phyloP scores from a whole-genome alignment of 2,113 vertebrate genomes.

The Thryonomys swinderianus region DNA sequence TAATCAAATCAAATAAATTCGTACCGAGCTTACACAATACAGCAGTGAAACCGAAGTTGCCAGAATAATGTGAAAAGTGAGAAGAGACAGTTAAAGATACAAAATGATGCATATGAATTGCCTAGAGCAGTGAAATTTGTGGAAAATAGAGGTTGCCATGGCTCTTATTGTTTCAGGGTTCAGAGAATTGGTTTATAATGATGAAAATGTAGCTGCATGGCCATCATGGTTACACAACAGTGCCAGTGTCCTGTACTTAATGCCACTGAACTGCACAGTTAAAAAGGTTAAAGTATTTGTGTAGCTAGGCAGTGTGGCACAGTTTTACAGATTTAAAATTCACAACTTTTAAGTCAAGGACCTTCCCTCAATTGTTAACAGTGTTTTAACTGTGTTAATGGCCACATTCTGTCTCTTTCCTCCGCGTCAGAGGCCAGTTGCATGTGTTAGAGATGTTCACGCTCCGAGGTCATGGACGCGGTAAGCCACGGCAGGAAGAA shows the following conservation, averaged over 20 bases:
- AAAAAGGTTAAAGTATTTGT: not conserved
- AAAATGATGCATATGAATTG: not conserved
- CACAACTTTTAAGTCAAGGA: not conserved
- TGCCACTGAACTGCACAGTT: not conserved
- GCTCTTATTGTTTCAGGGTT: not conserved
- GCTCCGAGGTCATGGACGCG: not conserved
- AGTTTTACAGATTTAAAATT: not conserved
- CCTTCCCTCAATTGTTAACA: not conserved
- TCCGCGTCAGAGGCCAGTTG: not conserved
- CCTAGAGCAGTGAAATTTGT: not conserved
- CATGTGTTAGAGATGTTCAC: not conserved
- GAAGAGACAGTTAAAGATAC: not conserved
- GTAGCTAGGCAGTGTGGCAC: not conserved
- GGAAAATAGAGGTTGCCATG: not conserved
- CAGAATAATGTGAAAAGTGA: not conserved
- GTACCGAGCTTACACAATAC: not conserved
- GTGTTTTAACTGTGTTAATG: not conserved
- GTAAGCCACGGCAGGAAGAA: not conserved
- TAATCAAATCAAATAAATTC: not conserved
- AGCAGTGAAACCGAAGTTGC: not conserved
- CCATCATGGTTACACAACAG: not conserved
- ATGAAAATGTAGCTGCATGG: not conserved
- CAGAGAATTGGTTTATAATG: not conserved
- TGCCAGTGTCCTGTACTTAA: not conserved
- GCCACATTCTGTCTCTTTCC: not conserved